Evolutionary conservation across 2,888 invertebrate genomes (phyloP).

Genomic region (Calliopum simillimum): DNA sequence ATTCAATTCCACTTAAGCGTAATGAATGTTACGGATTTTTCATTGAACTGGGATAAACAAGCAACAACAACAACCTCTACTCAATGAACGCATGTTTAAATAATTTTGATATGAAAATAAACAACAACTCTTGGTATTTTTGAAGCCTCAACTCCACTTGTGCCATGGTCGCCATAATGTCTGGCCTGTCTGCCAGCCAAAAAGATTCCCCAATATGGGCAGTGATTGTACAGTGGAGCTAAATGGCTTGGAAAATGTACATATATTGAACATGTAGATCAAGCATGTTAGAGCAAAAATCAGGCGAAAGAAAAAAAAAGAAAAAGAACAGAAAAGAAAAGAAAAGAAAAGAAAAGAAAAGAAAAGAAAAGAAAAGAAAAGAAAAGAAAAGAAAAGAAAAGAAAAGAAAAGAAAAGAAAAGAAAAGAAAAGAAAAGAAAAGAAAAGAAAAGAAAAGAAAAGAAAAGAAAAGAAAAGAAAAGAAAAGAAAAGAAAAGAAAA

Average conservation of each 20-base stretch:
- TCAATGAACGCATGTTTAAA: too few species aligned
- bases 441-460: neutral
- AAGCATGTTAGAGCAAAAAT: too few species aligned
- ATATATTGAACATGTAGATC: too few species aligned
- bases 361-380: slow-evolving; percentile 1
- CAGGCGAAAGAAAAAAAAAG: too few species aligned
- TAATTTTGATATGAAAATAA: too few species aligned
- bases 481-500: too few species aligned
- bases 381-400: neutral
- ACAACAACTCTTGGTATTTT: slow-evolving; percentile 13
- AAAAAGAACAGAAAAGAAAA: slow-evolving; percentile 1
- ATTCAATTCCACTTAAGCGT: slow-evolving; percentile 38
- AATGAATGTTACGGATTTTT: neutral
- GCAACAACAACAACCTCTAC: neutral
- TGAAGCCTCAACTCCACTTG: neutral
- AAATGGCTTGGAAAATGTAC: too few species aligned
- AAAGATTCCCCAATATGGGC: too few species aligned
- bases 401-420: neutral
- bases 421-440: neutral
- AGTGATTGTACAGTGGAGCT: too few species aligned
- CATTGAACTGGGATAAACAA: neutral
- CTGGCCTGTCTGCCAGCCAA: too few species aligned
- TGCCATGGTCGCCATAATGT: too few species aligned
- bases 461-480: too few species aligned
- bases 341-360: neutral